Evolutionary conservation across 1,140 invertebrate species (phyloP).

Genomic region (Sitophilus oryzae): DNA sequence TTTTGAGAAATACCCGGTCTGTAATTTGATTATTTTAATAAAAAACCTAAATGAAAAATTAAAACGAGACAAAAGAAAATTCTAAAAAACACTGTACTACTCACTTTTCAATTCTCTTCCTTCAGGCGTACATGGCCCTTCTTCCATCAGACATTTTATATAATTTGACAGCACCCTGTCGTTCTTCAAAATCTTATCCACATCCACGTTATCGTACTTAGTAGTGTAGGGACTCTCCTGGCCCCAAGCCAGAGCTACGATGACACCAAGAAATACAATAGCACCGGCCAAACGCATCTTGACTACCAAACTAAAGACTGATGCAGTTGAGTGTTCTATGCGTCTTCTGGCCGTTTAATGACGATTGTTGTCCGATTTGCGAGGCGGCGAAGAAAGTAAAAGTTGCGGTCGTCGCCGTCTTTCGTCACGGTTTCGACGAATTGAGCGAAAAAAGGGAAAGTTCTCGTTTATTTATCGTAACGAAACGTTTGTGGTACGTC

Average conservation of each 20-base stretch:
- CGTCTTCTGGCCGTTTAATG: background rate
- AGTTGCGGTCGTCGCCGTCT: background rate
- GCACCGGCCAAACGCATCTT: constrained; percentile 9
- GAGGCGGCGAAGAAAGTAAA: constrained; percentile 2
- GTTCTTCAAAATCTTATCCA: constrained; percentile 58
- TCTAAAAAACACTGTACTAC: constrained; percentile 24
- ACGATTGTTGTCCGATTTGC: background rate
- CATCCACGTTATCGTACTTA: constrained; percentile 58
- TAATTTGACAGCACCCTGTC: constrained; percentile 58
- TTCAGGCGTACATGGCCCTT: constrained; percentile 61
- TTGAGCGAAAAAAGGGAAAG: background rate
- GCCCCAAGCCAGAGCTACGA: background rate
- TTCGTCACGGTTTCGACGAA: background rate
- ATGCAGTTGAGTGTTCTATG: no score
- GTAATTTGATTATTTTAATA: no score
- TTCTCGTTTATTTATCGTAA: background rate
- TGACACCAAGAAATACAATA: background rate
- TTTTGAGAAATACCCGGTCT: no score
- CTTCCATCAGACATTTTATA: constrained; percentile 59
- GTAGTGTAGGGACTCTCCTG: constrained; percentile 42
- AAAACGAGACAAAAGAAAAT: background rate
- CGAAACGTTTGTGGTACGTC: no score
- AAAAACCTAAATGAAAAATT: no score
- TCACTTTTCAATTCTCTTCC: constrained; percentile 64
- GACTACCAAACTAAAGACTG: no score